Evolutionary conservation across 2,888 invertebrate genomes (phyloP).

Genomic region (Corythucha ciliata): DNA sequence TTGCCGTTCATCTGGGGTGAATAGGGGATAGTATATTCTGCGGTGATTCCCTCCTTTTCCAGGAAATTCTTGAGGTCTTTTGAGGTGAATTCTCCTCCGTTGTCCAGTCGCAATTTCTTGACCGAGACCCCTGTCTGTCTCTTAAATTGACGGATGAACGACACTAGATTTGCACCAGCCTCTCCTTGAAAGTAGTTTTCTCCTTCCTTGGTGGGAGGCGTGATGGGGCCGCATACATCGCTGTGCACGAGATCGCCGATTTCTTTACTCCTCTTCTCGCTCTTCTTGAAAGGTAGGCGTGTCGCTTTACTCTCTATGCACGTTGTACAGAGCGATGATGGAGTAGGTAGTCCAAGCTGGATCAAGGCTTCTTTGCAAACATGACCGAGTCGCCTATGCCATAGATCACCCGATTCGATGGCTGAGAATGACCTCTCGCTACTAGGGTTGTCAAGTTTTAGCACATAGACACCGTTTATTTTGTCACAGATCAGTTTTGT

Average conservation of each 20-base stretch:
- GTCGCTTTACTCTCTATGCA: constrained; percentile 2
- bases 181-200: constrained; percentile 35
- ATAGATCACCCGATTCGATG: constrained; percentile 13
- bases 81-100: constrained; percentile 30
- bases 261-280: constrained; percentile 13
- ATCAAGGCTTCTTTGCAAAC: constrained; percentile 2
- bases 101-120: constrained; percentile 33
- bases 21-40: constrained; percentile 21
- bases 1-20: constrained; percentile 24
- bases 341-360: constrained; percentile 6
- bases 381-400: constrained; percentile 19
- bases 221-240: constrained; percentile 35
- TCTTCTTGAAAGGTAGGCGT: constrained; percentile 7
- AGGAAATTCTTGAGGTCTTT: constrained; percentile 22
- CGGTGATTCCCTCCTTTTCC: constrained; percentile 23
- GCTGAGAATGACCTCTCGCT: too few species aligned
- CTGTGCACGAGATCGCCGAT: constrained; percentile 31
- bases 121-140: constrained; percentile 35
- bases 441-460: too few species aligned
- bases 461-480: constrained; percentile 5
- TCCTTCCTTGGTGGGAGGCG: constrained; percentile 28
- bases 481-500: not conserved
- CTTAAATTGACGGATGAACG: constrained; percentile 33
- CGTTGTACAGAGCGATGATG: constrained; percentile 1
- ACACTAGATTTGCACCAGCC: constrained; percentile 34